These are phyloP conservation scores for Metopolophium dirhodum DNA, from an alignment of 1,140 invertebrate genomes.

Conservation along the genomic window DNA sequence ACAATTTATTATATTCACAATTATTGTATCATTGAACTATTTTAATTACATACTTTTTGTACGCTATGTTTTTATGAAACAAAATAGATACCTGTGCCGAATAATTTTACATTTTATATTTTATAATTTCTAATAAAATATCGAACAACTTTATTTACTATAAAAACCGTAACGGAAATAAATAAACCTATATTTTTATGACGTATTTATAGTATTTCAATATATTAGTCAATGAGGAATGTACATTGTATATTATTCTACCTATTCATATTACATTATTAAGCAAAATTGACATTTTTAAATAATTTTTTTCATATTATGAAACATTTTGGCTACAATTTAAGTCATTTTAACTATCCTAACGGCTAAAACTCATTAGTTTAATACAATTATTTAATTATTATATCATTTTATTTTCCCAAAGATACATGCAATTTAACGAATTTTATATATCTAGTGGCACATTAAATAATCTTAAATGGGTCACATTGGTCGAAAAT, in stretches of 20 bases:
- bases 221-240: not conserved
- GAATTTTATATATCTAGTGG: not conserved
- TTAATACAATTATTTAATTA: not conserved
- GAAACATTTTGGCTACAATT: not conserved
- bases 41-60: not conserved
- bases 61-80: not conserved
- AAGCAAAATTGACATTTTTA: not conserved
- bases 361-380: not conserved
- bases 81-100: not conserved
- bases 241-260: not conserved
- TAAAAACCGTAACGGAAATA: not conserved
- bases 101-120: not conserved
- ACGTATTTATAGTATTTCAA: not conserved
- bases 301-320: not conserved
- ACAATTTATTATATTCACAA: not conserved
- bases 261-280: not conserved
- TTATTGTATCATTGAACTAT: not conserved
- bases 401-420: not conserved
- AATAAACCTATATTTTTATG: not conserved
- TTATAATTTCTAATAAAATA: not conserved
- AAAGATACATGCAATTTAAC: not conserved
- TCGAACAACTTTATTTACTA: not conserved
- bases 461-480: not conserved
- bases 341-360: not conserved
- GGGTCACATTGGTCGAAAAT: not conserved